phyloP scores from a whole-genome alignment of 2,797 vertebrate genomes.

The Pithecia hirsuta region DNA sequence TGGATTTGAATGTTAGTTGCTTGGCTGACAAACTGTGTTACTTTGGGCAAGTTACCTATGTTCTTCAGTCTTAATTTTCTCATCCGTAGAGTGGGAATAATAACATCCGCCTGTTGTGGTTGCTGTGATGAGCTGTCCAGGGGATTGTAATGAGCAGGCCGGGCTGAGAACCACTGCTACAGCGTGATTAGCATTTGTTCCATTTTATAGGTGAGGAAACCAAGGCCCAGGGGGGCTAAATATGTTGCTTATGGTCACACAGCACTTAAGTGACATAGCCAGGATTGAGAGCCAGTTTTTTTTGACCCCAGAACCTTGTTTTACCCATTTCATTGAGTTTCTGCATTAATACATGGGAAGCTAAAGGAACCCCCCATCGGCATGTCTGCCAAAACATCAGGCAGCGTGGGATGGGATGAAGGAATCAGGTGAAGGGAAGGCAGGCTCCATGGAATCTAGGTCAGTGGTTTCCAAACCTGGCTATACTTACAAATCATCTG shows the following conservation, averaged over 20 bases:
- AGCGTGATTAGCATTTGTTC: neutral
- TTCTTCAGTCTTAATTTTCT: neutral
- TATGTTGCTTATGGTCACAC: neutral
- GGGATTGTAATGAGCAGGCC: neutral
- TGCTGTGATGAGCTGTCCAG: too few relatives aligned
- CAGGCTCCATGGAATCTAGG: neutral
- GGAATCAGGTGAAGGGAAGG: neutral
- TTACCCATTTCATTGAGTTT: neutral
- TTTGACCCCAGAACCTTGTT: neutral
- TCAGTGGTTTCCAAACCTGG: conserved; percentile 23
- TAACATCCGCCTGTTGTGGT: neutral
- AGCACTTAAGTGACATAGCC: neutral
- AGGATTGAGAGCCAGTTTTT: neutral
- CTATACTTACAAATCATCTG: neutral
- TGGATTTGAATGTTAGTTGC: neutral
- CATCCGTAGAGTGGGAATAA: neutral
- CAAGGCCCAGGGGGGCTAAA: neutral
- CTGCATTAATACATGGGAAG: neutral
- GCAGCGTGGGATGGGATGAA: neutral
- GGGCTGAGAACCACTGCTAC: neutral
- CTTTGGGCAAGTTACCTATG: neutral
- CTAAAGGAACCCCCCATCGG: neutral
- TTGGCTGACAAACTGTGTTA: neutral
- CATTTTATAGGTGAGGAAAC: neutral
- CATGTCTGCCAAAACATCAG: neutral